These are phyloP conservation scores for Numida meleagris DNA, from an alignment of 2,113 vertebrate species.

Conservation along the genomic window DNA sequence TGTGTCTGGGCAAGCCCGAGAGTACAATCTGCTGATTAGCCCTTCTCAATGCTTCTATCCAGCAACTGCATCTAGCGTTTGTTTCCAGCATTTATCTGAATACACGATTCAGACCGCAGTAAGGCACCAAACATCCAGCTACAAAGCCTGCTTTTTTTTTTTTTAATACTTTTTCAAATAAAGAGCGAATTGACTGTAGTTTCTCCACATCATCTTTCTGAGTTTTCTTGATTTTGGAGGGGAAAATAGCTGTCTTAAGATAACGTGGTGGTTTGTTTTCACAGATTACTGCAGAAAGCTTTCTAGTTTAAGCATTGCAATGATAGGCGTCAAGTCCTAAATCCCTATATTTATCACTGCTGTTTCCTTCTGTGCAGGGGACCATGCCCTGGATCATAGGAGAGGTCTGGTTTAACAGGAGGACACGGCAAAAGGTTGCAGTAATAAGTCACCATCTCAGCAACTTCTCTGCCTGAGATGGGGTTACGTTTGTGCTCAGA, in stretches of 20 bases:
- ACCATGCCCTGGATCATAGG: accelerated
- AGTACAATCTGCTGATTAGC: slow-evolving; percentile 43
- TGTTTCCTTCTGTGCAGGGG: background rate
- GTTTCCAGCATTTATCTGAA: slow-evolving; percentile 14
- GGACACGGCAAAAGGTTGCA: background rate
- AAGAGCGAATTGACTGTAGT: background rate
- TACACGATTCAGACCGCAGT: background rate
- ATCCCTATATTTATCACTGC: background rate
- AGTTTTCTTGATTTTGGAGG: slow-evolving; percentile 11
- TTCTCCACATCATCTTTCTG: background rate
- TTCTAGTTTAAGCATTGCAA: background rate
- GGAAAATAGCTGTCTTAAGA: background rate
- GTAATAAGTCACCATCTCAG: background rate
- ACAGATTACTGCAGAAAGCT: background rate
- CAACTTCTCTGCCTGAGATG: background rate
- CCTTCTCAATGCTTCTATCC: slow-evolving; percentile 28
- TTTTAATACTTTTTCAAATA: background rate
- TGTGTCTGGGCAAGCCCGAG: slow-evolving; percentile 11
- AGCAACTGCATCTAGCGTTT: slow-evolving; percentile 24
- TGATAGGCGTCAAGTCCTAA: background rate
- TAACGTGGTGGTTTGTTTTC: accelerated
- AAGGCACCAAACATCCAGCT: background rate
- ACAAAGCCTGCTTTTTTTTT: background rate
- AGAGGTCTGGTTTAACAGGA: background rate
- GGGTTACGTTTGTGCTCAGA: background rate